phyloP scores from a whole-genome alignment of 2,888 invertebrate species.

The Ceratothoa steindachneri region DNA sequence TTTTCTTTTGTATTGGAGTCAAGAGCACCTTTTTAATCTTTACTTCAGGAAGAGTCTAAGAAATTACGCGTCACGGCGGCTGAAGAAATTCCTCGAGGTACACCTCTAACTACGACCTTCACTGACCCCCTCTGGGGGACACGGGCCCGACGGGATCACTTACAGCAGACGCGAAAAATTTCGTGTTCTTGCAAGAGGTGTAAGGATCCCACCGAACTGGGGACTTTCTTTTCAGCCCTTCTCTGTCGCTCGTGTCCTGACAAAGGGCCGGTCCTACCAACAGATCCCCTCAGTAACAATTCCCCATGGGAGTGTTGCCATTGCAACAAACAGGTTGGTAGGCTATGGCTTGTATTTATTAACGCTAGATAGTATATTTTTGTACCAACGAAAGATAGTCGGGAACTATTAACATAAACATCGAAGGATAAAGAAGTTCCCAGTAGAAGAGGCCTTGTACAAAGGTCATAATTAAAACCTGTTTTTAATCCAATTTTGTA shows the following conservation, averaged over 20 bases:
- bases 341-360: too few relatives aligned
- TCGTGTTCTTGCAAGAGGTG: slow-evolving; percentile 44
- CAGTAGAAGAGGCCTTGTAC: too few relatives aligned
- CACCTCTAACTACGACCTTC: slow-evolving; percentile 45
- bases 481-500: too few relatives aligned
- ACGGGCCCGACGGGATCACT: slow-evolving; percentile 45
- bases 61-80: slow-evolving; percentile 63
- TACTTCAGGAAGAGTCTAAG: too few relatives aligned
- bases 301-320: slow-evolving; percentile 52
- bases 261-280: slow-evolving; percentile 60
- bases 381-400: background rate
- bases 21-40: too few relatives aligned
- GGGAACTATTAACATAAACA: too few relatives aligned
- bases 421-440: too few relatives aligned
- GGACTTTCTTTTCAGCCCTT: slow-evolving; percentile 45
- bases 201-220: slow-evolving; percentile 45
- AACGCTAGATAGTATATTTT: background rate
- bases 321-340: slow-evolving; percentile 28
- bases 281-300: slow-evolving; percentile 55
- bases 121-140: slow-evolving; percentile 48
- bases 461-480: too few relatives aligned
- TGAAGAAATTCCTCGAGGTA: slow-evolving; percentile 60
- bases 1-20: too few relatives aligned
- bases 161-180: slow-evolving; percentile 28
- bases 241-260: slow-evolving; percentile 28